phyloP scores from a whole-genome alignment of 2,113 vertebrate genomes.

The Opisthocomus hoazin region DNA sequence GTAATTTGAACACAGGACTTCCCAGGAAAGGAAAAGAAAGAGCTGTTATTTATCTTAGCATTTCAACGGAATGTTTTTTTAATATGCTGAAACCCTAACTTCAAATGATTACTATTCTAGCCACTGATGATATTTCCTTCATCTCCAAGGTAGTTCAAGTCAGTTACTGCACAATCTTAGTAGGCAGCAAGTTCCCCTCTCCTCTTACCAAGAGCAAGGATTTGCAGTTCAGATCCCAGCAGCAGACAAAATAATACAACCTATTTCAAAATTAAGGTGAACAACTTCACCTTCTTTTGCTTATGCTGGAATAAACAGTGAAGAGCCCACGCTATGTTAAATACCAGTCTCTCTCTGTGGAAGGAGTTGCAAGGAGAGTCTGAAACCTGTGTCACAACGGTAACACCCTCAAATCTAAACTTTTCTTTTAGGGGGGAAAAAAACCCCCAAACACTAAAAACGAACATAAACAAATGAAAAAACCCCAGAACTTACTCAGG shows the following conservation, averaged over 20 bases:
- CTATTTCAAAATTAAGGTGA: background rate
- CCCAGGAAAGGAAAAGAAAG: background rate
- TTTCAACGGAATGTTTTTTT: background rate
- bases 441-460: accelerated
- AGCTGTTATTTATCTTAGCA: background rate
- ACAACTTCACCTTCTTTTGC: background rate
- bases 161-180: background rate
- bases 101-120: background rate
- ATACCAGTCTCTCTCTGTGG: background rate
- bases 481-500: background rate
- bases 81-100: background rate
- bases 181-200: background rate
- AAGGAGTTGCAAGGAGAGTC: background rate
- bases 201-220: background rate
- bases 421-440: background rate
- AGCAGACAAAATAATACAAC: background rate
- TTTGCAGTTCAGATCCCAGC: background rate
- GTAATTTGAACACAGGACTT: background rate
- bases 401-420: background rate
- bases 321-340: background rate
- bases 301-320: background rate
- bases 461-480: background rate
- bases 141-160: background rate
- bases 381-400: background rate
- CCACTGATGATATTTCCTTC: background rate